phyloP scores from a whole-genome alignment of 2,888 invertebrate species.

The Argyresthia goedartella region DNA sequence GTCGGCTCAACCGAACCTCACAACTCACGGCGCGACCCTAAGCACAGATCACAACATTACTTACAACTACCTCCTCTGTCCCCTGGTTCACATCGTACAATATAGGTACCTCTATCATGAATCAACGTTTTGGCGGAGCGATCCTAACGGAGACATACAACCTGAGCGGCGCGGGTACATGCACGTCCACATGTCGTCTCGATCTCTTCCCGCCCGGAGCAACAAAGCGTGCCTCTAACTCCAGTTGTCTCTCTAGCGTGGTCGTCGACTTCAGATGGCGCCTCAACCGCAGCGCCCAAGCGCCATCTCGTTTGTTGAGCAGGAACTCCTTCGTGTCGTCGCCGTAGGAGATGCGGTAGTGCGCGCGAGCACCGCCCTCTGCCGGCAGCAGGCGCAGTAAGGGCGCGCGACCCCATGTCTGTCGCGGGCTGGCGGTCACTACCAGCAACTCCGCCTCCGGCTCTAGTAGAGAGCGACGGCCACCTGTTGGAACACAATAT shows the following conservation, averaged over 20 bases:
- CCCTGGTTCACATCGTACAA: too few species aligned
- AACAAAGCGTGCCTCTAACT: conserved; percentile 53
- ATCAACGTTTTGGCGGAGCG: conserved; percentile 27
- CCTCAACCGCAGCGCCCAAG: conserved; percentile 46
- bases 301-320: conserved; percentile 45
- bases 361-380: conserved; percentile 37
- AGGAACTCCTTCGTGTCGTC: conserved; percentile 37
- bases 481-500: conserved; percentile 12
- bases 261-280: conserved; percentile 31
- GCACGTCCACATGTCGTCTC: conserved; percentile 20
- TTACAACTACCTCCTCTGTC: too few species aligned
- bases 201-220: conserved; percentile 19
- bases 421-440: conserved; percentile 32
- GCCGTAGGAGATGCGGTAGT: conserved; percentile 53
- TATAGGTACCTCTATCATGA: too few species aligned
- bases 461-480: conserved; percentile 47
- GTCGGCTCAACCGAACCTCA: neutral
- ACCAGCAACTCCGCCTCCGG: conserved; percentile 50
- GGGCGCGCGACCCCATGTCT: conserved; percentile 54
- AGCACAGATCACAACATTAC: neutral
- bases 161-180: conserved; percentile 38
- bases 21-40: neutral
- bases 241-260: conserved; percentile 37
- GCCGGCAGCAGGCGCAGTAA: conserved; percentile 49
- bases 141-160: conserved; percentile 49